Evolutionary conservation across 2,888 invertebrate genomes (phyloP), one percentile per base, ranked within the genome.

Genomic region (Ophraella communa): DNA sequence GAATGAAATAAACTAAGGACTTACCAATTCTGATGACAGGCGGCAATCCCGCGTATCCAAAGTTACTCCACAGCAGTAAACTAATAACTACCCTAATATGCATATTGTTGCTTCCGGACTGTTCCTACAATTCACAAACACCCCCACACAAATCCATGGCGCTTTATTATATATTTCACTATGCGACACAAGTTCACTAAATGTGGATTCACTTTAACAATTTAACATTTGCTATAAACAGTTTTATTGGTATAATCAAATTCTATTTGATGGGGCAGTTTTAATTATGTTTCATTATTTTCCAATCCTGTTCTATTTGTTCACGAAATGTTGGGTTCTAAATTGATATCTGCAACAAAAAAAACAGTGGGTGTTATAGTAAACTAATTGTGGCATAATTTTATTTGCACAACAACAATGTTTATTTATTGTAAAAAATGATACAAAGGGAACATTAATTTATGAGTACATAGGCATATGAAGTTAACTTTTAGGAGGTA

Each of bases 11-110:
- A 54, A 17, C 35, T 8, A 10, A 21, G 7, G 7, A 69, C 84
- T 84, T 77, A 88, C 89, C 89, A 72, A 89, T 87, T 77, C 88
- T 86, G 80, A 89, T 86, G 73, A 89, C 88, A 49, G 89, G 88
- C 66, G 88, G 86, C 60, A 88, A 75, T 0, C 87, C 85, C 62
- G 83, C 83, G 44, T 82, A 73, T 64, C 71, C 76, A 18, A 75
- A 56, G 18, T 73, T 69, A 71, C 72, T 73, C 71, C 75, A 76
- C 64, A 72, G 35, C 51, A 68, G 42, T 52, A 68, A 45, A 18
- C 66, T 27, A 44, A 62, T 56, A 24, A 55, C 21, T 14, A 66
- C 18, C 47, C 54, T 63, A 35, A 77, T 77, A 72, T 70, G 72
- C 63, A 66, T 65, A 64, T 59, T 64, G 63, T 60, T 35, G 33